Evolutionary conservation across 1,140 invertebrate genomes (phyloP), one percentile per base, ranked within the genome.

Genomic region (Asobara japonica): DNA sequence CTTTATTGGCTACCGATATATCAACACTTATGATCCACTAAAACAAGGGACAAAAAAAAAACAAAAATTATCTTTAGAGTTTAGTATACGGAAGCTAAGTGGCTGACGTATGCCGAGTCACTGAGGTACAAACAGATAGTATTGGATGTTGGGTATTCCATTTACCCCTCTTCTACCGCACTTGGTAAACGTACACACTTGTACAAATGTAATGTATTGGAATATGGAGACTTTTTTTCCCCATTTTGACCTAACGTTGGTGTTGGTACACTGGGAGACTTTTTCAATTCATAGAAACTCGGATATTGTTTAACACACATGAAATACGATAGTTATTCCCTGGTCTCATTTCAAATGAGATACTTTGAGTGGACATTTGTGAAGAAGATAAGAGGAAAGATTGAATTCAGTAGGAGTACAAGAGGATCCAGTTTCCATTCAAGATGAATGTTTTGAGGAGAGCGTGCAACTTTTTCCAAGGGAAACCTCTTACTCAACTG

Each of bases 111-210:
- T 65, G 69, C 67, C 71, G 71, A 73, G 74, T 71, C 71, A 76
- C 74, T 76, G 74, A 76, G 71, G 64, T 51, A 68, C 72, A 69
- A 73, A 38, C 64, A 18, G 56, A 36, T 31, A 60, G 48, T 31
- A 29, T 22, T 13, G 48, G 30, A 11, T 56, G 18, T 56, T 56
- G 51, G 62, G 41, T 66, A 66, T 51, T 66, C 61, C 69, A 70
- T 51, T 56, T 75, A n/a, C 65, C 61, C 70, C 27, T 18, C 68
- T 76, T 71, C 74, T 71, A 72, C 51, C 70, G 33, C 62, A 51
- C 69, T 16, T 65, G n/a, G n/a, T 51, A 18, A 56, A 56, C 51
- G 10, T 56, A 56, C 22, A 56, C 51, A 56, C 2, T 56, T 22
- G 51, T 27, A 51, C 2, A 13, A 51, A 18, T 56, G 51, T 56